phyloP scores from a whole-genome alignment of 2,113 vertebrate genomes.

The Antechinus stuartii region DNA sequence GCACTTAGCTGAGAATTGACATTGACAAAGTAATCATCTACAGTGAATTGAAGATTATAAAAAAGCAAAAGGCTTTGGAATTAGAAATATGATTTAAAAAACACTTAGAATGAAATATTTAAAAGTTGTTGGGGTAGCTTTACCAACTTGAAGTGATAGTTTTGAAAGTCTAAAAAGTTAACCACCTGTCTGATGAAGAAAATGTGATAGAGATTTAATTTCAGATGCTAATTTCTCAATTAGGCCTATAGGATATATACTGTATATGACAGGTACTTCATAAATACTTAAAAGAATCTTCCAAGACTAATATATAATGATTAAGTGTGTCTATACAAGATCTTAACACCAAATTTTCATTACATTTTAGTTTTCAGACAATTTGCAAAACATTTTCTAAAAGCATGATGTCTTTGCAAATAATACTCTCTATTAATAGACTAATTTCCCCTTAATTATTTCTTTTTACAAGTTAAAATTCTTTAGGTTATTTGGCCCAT shows the following conservation, averaged over 20 bases:
- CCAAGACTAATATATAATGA: neutral
- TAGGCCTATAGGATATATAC: neutral
- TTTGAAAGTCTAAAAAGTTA: neutral
- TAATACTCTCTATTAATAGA: slow-evolving; percentile 27
- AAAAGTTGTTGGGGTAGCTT: neutral
- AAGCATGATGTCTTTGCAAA: slow-evolving; percentile 44
- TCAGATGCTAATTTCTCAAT: neutral
- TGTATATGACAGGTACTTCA: slow-evolving; percentile 18
- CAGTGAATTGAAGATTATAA: neutral
- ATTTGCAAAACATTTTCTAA: slow-evolving; percentile 49
- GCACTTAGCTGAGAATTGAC: neutral
- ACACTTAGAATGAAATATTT: neutral
- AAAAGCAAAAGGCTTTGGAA: neutral
- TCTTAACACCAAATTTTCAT: neutral
- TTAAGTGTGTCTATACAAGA: neutral
- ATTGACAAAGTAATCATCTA: neutral
- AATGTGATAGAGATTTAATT: neutral
- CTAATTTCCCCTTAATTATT: slow-evolving; percentile 33
- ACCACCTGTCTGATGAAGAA: neutral
- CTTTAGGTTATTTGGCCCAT: slow-evolving; percentile 46
- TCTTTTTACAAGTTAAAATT: slow-evolving; percentile 53
- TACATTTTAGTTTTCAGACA: slow-evolving; percentile 21
- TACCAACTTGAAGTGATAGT: neutral
- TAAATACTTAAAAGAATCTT: slow-evolving; percentile 40
- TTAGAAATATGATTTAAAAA: neutral